Conservation (phyloP, 2,888 invertebrate species). For the Polyommatus iphigenia region DNA sequence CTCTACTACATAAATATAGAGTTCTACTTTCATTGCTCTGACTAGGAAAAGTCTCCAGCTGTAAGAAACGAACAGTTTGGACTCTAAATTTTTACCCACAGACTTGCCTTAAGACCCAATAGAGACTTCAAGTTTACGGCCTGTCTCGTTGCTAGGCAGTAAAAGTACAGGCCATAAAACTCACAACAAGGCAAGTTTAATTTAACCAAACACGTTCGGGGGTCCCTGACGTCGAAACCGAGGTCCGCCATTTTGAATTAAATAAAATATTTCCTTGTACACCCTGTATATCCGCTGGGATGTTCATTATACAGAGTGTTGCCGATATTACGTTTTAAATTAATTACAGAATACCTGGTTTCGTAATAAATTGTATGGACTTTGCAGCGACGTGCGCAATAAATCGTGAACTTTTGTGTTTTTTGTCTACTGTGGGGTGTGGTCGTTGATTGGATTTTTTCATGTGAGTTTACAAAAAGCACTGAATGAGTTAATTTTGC, state of each 20-base stretch:
- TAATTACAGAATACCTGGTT: slow-evolving; percentile 13
- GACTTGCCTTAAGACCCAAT: neutral
- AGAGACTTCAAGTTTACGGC: neutral
- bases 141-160: neutral
- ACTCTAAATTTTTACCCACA: neutral
- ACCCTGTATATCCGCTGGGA: neutral
- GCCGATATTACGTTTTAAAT: slow-evolving; percentile 16
- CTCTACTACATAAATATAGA: too few relatives aligned
- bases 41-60: neutral
- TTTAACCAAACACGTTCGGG: slow-evolving; percentile 15
- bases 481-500: too few relatives aligned
- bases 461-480: too few relatives aligned
- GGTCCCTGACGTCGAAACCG: neutral
- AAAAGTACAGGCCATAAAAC: neutral
- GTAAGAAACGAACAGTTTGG: neutral
- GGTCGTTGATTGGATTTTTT: neutral
- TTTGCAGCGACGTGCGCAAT: neutral
- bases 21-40: neutral
- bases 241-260: slow-evolving; percentile 11
- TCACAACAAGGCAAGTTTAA: slow-evolving; percentile 3
- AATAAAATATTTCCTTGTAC: slow-evolving; percentile 16
- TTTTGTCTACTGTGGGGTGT: neutral
- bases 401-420: neutral
- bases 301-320: slow-evolving; percentile 18
- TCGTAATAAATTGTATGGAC: slow-evolving; percentile 1